A percentile compares a stretch with the other conserved stretches of the same genome.
These are phyloP conservation scores for Halictus rubicundus DNA, from an alignment of 1,140 invertebrate genomes.

Conservation along the genomic window DNA sequence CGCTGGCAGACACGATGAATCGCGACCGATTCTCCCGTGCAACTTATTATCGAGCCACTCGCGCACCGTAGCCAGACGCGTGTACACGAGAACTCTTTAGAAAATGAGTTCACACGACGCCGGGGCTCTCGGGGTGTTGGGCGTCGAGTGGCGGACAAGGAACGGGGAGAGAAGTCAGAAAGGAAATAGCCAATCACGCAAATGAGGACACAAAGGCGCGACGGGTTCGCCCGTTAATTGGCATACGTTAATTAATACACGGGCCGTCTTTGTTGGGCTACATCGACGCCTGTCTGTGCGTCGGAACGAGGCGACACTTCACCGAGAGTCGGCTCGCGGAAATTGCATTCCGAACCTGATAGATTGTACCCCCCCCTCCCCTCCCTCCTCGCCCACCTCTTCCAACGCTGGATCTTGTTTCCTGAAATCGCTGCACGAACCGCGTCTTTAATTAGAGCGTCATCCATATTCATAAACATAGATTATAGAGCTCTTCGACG, in stretches of 20 bases:
- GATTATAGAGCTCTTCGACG: slow-evolving; percentile 3
- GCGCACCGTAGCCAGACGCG: slow-evolving; percentile 13
- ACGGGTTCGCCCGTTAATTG: slow-evolving; percentile 42
- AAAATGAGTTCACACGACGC: slow-evolving; percentile 47
- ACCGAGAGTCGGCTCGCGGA: background rate
- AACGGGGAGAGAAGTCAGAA: slow-evolving; percentile 24
- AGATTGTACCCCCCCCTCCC: background rate
- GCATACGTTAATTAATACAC: slow-evolving; percentile 54
- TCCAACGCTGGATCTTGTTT: slow-evolving; percentile 16
- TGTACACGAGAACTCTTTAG: slow-evolving; percentile 45
- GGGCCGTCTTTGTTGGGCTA: slow-evolving; percentile 26
- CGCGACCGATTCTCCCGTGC: slow-evolving; percentile 24
- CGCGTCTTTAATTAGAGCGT: slow-evolving; percentile 12
- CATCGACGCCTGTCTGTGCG: background rate
- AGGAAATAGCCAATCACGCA: slow-evolving; percentile 51
- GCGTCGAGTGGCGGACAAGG: slow-evolving; percentile 28
- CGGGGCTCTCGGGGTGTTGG: slow-evolving; percentile 1
- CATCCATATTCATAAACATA: slow-evolving; percentile 38
- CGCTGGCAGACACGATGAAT: slow-evolving; percentile 8
- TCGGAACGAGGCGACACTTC: background rate
- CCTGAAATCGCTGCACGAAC: background rate
- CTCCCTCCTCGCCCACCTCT: too few species aligned
- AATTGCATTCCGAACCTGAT: slow-evolving; percentile 7
- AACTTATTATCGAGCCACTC: slow-evolving; percentile 24
- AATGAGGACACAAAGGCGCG: slow-evolving; percentile 45